A percentile compares a stretch with the other conserved stretches of the same genome.
Evolutionary conservation across 2,797 vertebrate species (phyloP).

Genomic region (Pangasius mekongensis): DNA sequence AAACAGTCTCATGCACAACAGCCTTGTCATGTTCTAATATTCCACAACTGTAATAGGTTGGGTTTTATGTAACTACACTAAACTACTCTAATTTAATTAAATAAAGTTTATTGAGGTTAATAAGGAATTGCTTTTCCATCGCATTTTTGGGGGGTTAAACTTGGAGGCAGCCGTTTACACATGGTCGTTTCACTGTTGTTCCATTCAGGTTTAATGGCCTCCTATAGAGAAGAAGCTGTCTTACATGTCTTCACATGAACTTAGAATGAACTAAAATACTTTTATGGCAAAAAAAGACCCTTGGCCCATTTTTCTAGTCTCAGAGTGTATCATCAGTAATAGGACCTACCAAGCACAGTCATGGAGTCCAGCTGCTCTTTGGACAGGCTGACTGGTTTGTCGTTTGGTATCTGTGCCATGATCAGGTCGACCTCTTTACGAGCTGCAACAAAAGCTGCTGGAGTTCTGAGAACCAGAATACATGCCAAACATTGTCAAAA

Average conservation of each 20-base stretch:
- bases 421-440: slow-evolving; percentile 54
- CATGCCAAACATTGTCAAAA: not conserved
- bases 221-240: not conserved
- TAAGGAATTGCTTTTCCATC: not conserved
- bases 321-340: not conserved
- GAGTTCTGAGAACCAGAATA: slow-evolving; percentile 48
- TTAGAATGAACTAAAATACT: not conserved
- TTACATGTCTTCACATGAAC: not conserved
- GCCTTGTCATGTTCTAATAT: not conserved
- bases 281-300: not conserved
- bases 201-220: not conserved
- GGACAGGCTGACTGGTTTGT: slow-evolving; percentile 49
- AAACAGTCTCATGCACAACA: not conserved
- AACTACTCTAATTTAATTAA: not conserved
- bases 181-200: not conserved
- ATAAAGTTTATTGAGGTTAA: not conserved
- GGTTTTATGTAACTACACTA: not conserved
- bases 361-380: slow-evolving; percentile 63
- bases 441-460: slow-evolving; percentile 56
- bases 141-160: not conserved
- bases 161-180: not conserved
- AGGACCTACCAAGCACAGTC: slow-evolving; percentile 57
- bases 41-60: not conserved
- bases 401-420: slow-evolving; percentile 42
- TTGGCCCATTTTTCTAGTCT: not conserved